Evolutionary conservation across 35 echinoderm and acorn worm genomes (phyloP).

Genomic region (Diadema setosum): DNA sequence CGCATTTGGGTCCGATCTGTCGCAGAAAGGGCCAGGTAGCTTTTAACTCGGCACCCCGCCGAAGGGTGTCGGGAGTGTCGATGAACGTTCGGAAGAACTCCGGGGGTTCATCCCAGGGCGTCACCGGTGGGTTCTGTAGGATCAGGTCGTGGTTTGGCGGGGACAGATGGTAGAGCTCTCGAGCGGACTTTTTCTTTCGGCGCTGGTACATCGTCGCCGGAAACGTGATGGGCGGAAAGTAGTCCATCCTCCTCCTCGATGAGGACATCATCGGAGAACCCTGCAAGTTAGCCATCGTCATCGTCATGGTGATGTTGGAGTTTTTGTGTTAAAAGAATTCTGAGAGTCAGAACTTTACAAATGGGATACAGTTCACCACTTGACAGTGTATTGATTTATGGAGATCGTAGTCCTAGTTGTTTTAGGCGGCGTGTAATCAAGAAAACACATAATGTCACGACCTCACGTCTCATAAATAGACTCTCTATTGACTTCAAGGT

Average conservation of each 20-base stretch:
- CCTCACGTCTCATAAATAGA: no score
- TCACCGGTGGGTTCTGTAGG: not conserved
- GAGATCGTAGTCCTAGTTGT: no score
- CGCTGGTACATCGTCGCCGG: not conserved
- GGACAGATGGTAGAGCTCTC: not conserved
- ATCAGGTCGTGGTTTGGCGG: not conserved
- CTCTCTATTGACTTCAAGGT: no score
- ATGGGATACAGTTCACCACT: no score
- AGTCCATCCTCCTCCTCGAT: not conserved
- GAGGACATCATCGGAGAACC: not conserved
- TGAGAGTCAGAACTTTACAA: no score
- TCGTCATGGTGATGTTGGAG: no score
- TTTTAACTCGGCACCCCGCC: not conserved
- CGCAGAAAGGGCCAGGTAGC: not conserved
- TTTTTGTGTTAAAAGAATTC: no score
- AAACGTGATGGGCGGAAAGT: not conserved
- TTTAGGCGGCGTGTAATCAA: no score
- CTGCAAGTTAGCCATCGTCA: not conserved
- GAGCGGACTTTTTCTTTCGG: not conserved
- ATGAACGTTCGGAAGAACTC: not conserved
- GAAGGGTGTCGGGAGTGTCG: not conserved
- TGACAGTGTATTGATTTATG: no score
- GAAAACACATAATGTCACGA: no score
- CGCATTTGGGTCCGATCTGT: not conserved
- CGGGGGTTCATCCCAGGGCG: conserved; percentile 1